Evolutionary conservation across 2,113 vertebrate genomes (phyloP).

Genomic region (Coturnix japonica): DNA sequence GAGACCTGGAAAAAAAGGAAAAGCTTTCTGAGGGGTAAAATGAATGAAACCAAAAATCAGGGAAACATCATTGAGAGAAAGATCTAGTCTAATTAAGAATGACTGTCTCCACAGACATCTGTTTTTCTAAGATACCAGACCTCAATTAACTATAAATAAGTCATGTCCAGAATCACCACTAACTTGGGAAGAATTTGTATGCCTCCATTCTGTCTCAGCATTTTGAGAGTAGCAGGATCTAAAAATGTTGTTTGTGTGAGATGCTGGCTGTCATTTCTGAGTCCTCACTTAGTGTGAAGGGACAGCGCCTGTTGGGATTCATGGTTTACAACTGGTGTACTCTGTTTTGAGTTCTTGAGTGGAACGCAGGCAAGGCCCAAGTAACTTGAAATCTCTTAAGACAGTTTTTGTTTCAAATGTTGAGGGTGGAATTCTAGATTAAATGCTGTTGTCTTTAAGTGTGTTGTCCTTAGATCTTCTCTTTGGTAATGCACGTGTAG

Average conservation of each 20-base stretch:
- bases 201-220: background rate
- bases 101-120: background rate
- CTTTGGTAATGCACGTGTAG: background rate
- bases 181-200: background rate
- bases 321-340: background rate
- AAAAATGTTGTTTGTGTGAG: background rate
- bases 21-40: background rate
- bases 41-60: background rate
- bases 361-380: background rate
- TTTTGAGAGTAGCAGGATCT: background rate
- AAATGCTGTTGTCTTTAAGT: slow-evolving; percentile 2
- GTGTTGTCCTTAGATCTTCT: slow-evolving; percentile 14
- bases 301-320: background rate
- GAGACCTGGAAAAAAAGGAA: background rate
- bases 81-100: background rate
- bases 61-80: background rate
- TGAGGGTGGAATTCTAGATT: background rate
- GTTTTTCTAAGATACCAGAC: background rate
- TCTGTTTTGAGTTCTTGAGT: background rate
- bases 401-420: background rate
- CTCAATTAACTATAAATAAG: background rate
- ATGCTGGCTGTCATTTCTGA: background rate
- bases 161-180: background rate
- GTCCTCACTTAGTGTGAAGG: background rate
- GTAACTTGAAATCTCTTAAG: background rate